Evolutionary conservation across 1,140 invertebrate genomes (phyloP), one percentile per base, ranked within the genome.

Genomic region (Holotrichia oblita): DNA sequence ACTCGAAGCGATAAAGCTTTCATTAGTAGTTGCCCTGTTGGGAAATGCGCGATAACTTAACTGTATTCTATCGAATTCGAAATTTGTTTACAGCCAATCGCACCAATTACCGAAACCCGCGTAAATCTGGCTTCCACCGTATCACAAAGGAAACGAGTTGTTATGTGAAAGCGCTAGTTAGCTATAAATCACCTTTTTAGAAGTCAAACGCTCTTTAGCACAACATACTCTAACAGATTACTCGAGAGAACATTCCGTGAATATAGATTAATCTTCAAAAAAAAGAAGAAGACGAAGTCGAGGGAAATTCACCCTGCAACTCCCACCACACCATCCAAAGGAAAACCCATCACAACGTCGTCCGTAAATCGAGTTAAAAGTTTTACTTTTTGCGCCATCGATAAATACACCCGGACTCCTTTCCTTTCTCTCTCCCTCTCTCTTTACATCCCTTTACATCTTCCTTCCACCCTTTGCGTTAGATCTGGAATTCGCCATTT

Each of bases 341-440:
- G 44, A 14, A 48, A 48, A 48, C 44, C 44, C 44, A 48, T 48
- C 44, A 48, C 3, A n/a, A 48, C 44, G n/a, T 48, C 44, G 44
- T 48, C 44, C 44, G 44, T 48, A 48, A 48, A 48, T 48, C 44
- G 44, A 48, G 3, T 48, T 48, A 48, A 48, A 48, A 48, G 44
- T 48, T 48, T 48, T 48, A 48, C 44, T 48, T 48, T 48, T 48
- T 48, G 44, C 44, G 44, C 12, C 44, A 48, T 48, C 44, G 44
- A 48, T 48, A 48, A 48, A 48, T 48, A 48, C 12, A 14, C n/a
- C 44, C 8, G 12, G 3, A 14, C 44, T 48, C 44, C 44, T 10
- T 14, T 48, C 12, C 44, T 9, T 48, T 12, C 44, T n/a, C 3
- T 48, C 44, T n/a, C 10, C 7, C 44, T 48, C n/a, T n/a, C 12